Evolutionary conservation across 2,888 invertebrate species (phyloP), one percentile per base, ranked within the genome.

Genomic region (Ligdia adustata): DNA sequence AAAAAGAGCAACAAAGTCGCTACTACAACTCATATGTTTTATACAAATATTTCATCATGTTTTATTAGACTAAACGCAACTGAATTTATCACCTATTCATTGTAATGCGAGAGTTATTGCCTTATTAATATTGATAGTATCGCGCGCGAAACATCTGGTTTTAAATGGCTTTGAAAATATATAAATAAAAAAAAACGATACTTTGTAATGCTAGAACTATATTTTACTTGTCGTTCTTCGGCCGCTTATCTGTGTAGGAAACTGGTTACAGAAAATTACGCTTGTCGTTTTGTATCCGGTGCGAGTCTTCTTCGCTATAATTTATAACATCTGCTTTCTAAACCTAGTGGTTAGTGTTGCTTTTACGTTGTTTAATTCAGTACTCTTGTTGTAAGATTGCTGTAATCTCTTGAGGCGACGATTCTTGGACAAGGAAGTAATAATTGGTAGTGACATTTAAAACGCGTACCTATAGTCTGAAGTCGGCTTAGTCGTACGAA

Each of bases 261-360:
- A 82, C 85, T 67, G 79, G 85, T 85, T 82, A 59, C 55, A 69
- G 74, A 67, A 79, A 82, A 82, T 82, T 79, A 79, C 75, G 72
- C 73, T 64, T 72, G 75, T 79, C 75, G 71, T 63, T 74, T 74
- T 75, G 72, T 70, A 72, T 71, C 74, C 72, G 75, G 72, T 73
- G 77, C 71, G 33, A 27, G 57, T 79, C 83, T 73, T 79, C 79
- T 75, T 66, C 60, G 69, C 63, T 69, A 77, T 82, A 79, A 82
- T 80, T 84, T 82, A 82, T 75, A 72, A 67, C 67, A 65, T 69
- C 69, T 71, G 78, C 77, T 82, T 82, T 82, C 82, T 81, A 82
- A 76, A 73, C 68, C 67, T 72, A 69, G 69, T 62, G 64, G 63
- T 72, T 72, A 72, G 61, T 34, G 38, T 40, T 28, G 39, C 40